Evolutionary conservation across 2,797 vertebrate species (phyloP), one percentile per base, ranked within the genome.

Genomic region (Phalanger gymnotis): DNA sequence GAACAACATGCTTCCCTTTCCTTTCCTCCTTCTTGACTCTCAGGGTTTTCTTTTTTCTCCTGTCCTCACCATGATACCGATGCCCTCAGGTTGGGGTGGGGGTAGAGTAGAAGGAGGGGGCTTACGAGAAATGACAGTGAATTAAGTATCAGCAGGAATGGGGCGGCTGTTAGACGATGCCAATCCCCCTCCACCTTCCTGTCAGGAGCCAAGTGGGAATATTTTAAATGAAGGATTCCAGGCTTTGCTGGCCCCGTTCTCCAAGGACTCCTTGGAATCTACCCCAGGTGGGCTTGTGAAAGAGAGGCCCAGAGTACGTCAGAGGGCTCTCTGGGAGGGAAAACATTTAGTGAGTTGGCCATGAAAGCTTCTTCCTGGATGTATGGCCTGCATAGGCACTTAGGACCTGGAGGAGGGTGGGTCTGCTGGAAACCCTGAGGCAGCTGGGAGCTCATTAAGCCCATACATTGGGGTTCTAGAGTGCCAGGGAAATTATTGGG

Each of bases 341-440:
- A 90, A 95, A 94, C n/a, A 91, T 56, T 66, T 22, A 4, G 61
- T 95, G 96, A 90, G 92, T 40, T 96, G 57, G 97, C 96, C 96
- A 51, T 25, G 90, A 87, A 95, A 28, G 14, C 56, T 96, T 97
- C 40, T 25, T 81, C n/a, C 22, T 87, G 40, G 22, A 4, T 12
- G 9, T 10, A 10, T 12, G 40, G 40, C 22, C 19, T 47, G 40
- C 0, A 6, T 81, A 22, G n/a, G n/a, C 66, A 40, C 66, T 22
- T 9, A 9, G 7, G 66, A 3, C 16, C 66, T 25, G 2, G 66
- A 73, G 73, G 25, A 25, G 34, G 66, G 73, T 19, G 73, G 40
- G 40, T 1, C 40, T 25, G 2, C n/a, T 47, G 19, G 66, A 9
- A 0, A 73, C n/a, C 6, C 40, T 9, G n/a, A 40, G 40, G 40